Conservation (phyloP, 2,113 vertebrate species). For the Tragulus kanchil region DNA sequence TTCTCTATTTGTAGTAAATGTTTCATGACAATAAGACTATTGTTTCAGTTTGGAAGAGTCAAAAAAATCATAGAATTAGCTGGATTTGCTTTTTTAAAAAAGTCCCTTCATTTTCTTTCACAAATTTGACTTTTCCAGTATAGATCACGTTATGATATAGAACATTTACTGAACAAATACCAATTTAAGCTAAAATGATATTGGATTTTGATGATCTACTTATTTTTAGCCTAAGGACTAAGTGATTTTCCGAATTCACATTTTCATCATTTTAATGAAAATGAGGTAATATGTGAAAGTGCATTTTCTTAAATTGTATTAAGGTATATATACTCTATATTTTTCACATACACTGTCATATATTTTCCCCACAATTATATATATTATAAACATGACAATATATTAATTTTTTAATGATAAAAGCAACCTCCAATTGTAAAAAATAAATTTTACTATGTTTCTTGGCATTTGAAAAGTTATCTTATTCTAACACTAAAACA, state of each 20-base stretch:
- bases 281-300: slow-evolving; percentile 70
- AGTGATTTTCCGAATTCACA: slow-evolving; percentile 70
- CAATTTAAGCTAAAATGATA: slow-evolving; percentile 69
- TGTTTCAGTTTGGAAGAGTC: slow-evolving; percentile 18
- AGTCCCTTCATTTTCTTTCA: slow-evolving; percentile 47
- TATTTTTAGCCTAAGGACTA: slow-evolving; percentile 78
- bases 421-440: slow-evolving; percentile 12
- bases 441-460: slow-evolving; percentile 64
- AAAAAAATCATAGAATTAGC: slow-evolving; percentile 49
- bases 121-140: slow-evolving; percentile 68
- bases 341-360: slow-evolving; percentile 48
- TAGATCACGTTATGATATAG: slow-evolving; percentile 53
- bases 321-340: slow-evolving; percentile 55
- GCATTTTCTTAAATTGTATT: slow-evolving; percentile 70
- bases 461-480: slow-evolving; percentile 66
- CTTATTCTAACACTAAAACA: slow-evolving; percentile 68
- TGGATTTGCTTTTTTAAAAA: slow-evolving; percentile 51
- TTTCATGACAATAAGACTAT: slow-evolving; percentile 27
- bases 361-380: slow-evolving; percentile 23
- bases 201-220: slow-evolving; percentile 76
- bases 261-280: slow-evolving; percentile 80
- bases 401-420: slow-evolving; percentile 77
- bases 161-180: slow-evolving; percentile 73
- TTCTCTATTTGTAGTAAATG: slow-evolving; percentile 27
- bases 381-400: slow-evolving; percentile 62